Evolutionary conservation across 2,888 invertebrate genomes (phyloP), one percentile per base, ranked within the genome.

Genomic region (Nasonia oneida): DNA sequence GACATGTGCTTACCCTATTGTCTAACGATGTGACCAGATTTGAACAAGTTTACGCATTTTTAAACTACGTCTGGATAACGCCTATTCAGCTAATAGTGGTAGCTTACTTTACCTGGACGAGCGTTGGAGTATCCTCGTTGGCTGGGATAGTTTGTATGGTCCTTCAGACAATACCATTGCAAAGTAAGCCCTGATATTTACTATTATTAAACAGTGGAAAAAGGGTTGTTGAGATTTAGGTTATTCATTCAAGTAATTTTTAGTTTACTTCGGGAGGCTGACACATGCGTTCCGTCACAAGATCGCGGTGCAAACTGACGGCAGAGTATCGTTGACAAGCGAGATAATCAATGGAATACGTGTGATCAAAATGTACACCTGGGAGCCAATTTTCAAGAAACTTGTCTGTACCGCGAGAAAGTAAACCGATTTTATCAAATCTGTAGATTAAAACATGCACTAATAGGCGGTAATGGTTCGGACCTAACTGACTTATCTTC

Each of bases 351-450:
- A 94, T 86, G 97, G 97, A 0, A 97, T 97, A 89, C 95, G 96
- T 90, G 96, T 97, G 0, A 97, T 97, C 89, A 98, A 98, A 94
- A 97, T 97, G 97, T 97, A 97, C 90, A 96, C 97, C 1, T 98
- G 97, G 96, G 97, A 98, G 91, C 96, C 95, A 87, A 96, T 97
- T 0, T 97, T 97, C 90, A 95, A 96, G 81, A 94, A 95, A 83
- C 93, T 97, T 0, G 96, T 97, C 1, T 95, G 95, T 79, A 92
- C 94, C 81, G 94, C 96, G 14, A 94, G 97, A 92, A 95, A 95
- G 97, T 97, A 29, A 67, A 42, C 0, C 10, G 8, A 1, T 71
- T 47, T 23, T 14, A 87, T 88, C 15, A 39, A 37, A 83, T 4
- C 4, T 37, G 37, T 37, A 37, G 37, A 77, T 79, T 33, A 33